These are phyloP conservation scores for Bergia sp. DNA, from an alignment of 92 coral and sea anemone species.

Conservation along the genomic window DNA sequence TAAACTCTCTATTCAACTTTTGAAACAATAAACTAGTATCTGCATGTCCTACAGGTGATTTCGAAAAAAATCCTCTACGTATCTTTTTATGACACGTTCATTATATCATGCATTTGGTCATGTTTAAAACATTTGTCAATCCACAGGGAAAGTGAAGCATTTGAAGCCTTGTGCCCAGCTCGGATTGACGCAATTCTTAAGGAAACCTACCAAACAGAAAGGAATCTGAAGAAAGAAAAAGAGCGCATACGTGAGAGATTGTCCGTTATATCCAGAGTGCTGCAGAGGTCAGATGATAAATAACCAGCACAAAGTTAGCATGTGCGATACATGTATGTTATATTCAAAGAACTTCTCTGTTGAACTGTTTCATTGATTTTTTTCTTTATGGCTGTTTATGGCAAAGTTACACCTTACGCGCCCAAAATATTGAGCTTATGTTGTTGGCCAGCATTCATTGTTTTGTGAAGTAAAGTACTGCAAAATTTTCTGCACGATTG, in stretches of 20 bases:
- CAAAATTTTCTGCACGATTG: not conserved
- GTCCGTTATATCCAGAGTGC: constrained; percentile 78
- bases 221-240: constrained; percentile 88
- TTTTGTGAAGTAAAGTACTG: not conserved
- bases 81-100: not conserved
- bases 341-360: not conserved
- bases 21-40: too few species aligned
- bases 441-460: not conserved
- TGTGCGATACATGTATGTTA: not conserved
- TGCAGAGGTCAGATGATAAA: constrained; percentile 62
- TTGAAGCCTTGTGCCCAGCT: constrained; percentile 89
- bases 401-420: too few species aligned
- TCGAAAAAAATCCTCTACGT: too few species aligned
- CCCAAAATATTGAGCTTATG: not conserved
- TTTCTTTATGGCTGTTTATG: too few species aligned
- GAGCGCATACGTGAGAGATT: constrained; percentile 84
- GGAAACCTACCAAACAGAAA: constrained; percentile 86
- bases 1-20: too few species aligned
- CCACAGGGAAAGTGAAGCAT: constrained; percentile 90
- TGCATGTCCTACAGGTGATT: too few species aligned
- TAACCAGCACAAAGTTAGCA: not conserved
- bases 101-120: not conserved
- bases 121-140: not conserved
- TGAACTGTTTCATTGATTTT: too few species aligned
- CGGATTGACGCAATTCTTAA: constrained; percentile 87